These are phyloP conservation scores for Diabrotica undecimpunctata DNA, from an alignment of 1,140 invertebrate genomes.

Conservation along the genomic window DNA sequence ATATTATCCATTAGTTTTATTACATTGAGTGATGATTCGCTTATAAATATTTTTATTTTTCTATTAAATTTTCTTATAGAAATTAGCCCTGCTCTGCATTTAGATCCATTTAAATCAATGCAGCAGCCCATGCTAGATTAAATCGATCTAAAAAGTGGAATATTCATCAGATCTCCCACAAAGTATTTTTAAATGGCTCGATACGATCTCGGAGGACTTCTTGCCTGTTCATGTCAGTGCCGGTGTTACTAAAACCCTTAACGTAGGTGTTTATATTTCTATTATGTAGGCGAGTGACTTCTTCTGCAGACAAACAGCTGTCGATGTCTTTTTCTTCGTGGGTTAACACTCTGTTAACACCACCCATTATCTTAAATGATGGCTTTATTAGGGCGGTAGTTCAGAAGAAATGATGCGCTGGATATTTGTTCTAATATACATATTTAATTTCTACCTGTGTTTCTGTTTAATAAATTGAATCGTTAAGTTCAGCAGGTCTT, in stretches of 20 bases:
- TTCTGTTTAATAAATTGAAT: background rate
- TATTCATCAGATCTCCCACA: background rate
- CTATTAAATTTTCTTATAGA: too few relatives aligned
- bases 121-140: too few relatives aligned
- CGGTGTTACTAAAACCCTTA: slow-evolving; percentile 15
- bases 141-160: background rate
- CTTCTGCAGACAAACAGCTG: slow-evolving; percentile 24
- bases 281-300: slow-evolving; percentile 22
- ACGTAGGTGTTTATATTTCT: slow-evolving; percentile 23
- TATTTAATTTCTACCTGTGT: background rate
- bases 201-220: background rate
- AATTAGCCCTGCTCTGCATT: too few relatives aligned
- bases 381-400: slow-evolving; percentile 19
- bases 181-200: background rate
- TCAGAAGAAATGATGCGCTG: background rate
- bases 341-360: slow-evolving; percentile 17
- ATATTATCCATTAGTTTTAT: too few relatives aligned
- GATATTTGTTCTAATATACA: background rate
- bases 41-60: too few relatives aligned
- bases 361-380: slow-evolving; percentile 22
- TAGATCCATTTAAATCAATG: too few relatives aligned
- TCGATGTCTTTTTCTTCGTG: slow-evolving; percentile 18
- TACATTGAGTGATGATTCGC: too few relatives aligned
- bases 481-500: too few relatives aligned
- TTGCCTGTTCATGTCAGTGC: slow-evolving; percentile 20